Evolutionary conservation across 2,113 vertebrate genomes (phyloP).

Genomic region (Vulpes ferrilata): DNA sequence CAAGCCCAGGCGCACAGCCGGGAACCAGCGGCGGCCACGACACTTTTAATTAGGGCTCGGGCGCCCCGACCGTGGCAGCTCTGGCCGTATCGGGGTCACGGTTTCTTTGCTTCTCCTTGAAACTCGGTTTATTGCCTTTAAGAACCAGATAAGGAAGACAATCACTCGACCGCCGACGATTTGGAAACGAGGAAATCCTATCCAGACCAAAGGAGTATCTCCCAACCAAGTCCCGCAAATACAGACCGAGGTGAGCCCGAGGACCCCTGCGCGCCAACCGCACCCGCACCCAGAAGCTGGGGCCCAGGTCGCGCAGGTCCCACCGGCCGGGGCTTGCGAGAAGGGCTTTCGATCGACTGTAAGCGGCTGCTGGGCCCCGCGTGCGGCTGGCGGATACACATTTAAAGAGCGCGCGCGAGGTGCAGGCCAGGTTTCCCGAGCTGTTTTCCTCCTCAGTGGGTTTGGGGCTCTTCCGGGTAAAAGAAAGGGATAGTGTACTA

Average conservation of each 20-base stretch:
- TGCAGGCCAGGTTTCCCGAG: conserved; percentile 1
- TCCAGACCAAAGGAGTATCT: conserved; percentile 91
- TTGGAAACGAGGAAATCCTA: conserved; percentile 93
- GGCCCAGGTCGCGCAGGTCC: not conserved
- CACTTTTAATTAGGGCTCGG: conserved; percentile 86
- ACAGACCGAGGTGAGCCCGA: conserved; percentile 90
- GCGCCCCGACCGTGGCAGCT: conserved; percentile 84
- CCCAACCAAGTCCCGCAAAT: conserved; percentile 92
- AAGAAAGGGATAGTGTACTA: not conserved
- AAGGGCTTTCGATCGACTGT: conserved; percentile 37
- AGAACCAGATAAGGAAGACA: conserved; percentile 92
- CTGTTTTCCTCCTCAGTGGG: not conserved
- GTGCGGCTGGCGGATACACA: conserved; percentile 12
- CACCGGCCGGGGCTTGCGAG: not conserved
- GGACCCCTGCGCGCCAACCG: not conserved
- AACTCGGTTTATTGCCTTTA: conserved; percentile 90
- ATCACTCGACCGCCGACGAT: conserved; percentile 92
- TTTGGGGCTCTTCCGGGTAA: not conserved
- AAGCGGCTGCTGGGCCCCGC: not conserved
- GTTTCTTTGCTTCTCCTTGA: conserved; percentile 86
- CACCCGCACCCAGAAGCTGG: not conserved
- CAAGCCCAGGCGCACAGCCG: conserved; percentile 75
- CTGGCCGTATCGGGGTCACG: conserved; percentile 84
- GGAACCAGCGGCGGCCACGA: conserved; percentile 80
- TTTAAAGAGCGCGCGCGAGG: conserved; percentile 14